Conservation (phyloP, 2,888 invertebrate genomes). For the Elmis aenea region DNA sequence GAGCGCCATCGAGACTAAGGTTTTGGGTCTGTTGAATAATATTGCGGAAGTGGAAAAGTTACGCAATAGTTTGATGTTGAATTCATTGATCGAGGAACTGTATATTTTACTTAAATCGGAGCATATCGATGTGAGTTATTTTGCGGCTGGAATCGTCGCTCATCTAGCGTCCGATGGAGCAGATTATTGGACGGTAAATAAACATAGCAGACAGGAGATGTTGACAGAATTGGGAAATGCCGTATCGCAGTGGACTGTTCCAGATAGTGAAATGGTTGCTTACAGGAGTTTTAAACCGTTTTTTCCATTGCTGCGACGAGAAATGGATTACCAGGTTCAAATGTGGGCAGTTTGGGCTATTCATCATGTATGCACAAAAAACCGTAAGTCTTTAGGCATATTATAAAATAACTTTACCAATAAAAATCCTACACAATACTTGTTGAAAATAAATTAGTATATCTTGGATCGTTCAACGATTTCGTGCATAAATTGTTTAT, state of each 20-base stretch:
- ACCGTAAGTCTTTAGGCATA: conserved; percentile 49
- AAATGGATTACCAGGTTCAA: conserved; percentile 61
- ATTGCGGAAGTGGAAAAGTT: conserved; percentile 65
- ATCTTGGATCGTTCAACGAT: conserved; percentile 1
- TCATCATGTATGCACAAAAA: conserved; percentile 71
- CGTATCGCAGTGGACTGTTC: conserved; percentile 62
- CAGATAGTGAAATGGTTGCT: conserved; percentile 71
- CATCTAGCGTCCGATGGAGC: conserved; percentile 60
- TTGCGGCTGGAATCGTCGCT: conserved; percentile 68
- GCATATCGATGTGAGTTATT: conserved; percentile 66
- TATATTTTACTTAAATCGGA: conserved; percentile 47
- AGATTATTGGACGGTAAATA: conserved; percentile 48
- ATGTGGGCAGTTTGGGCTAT: conserved; percentile 78
- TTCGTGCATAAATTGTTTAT: no score
- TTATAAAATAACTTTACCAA: neutral
- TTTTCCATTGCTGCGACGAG: conserved; percentile 57
- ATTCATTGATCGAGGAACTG: conserved; percentile 31
- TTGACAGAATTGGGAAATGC: conserved; percentile 52
- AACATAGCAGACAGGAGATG: conserved; percentile 39
- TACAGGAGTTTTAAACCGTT: conserved; percentile 69
- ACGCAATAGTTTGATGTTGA: conserved; percentile 35
- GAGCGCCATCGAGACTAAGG: conserved; percentile 69
- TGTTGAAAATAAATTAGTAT: conserved; percentile 4
- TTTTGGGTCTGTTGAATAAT: conserved; percentile 67
- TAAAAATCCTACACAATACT: no score